Base-by-base conservation (phyloP, 2,113 vertebrate genomes). In the Clarias gariepinus region DNA sequence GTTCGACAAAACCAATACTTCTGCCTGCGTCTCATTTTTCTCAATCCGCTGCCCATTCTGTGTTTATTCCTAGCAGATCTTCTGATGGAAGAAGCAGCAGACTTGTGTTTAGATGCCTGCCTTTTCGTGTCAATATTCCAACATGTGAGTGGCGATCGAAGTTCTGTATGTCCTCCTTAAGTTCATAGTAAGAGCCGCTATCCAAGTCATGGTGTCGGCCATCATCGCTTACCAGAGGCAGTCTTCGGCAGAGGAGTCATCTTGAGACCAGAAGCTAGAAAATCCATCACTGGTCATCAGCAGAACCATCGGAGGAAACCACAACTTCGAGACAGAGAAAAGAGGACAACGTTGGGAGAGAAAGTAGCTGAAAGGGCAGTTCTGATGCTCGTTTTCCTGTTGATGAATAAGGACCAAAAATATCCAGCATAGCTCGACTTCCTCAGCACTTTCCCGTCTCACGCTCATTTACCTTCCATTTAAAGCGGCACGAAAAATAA, bases 1-100 rank as follows among this genome's bases (percentile, higher is more conserved):
- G 85, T 57, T 69, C 90, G 92, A 94, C 94, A 94, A 92, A 96
- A 94, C 93, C 94, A 94, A 90, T 96, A 96, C 89, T 94, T 95
- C 84, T 92, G 93, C 0, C 92, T 93, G 6, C 93, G 93, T 77
- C 94, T 94, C 94, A 95, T 93, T 87, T 81, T 88, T 82, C 71
- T 85, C 84, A 89, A 28, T 85, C 88, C 88, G 74, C 69, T 76
- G 28, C 91, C 69, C 89, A 86, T 85, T 86, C 71, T 63, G 80
- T 87, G 85, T 63, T 79, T 36, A 79, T 30, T 79, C 25, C 60
- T 78, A 85, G 60, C 41, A 53, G 28, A 66, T 25, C 28, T 55
- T 78, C 21, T 18, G 19, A 61, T 61, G 21, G 30, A 73, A 76
- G 15, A 77, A 78, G 21, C 15, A 23, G 23, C 5, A 18, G 53